Base-by-base conservation (phyloP, 2,797 vertebrate species). In the Hylomyscus alleni region DNA sequence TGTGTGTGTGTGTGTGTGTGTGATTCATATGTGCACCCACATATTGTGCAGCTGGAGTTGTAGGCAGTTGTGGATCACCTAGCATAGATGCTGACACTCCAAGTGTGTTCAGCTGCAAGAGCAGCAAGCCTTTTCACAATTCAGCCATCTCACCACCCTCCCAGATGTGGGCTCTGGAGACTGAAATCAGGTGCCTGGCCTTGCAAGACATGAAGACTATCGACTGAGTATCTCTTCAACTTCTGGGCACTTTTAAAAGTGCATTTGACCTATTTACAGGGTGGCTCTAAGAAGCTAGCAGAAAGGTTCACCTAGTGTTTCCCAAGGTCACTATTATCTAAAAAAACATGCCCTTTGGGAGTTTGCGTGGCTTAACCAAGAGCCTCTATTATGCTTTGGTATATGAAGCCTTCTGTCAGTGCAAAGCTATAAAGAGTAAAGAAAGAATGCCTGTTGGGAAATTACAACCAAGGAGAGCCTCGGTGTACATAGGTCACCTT, bases 341-440 rank as follows among this genome's bases (percentile, higher is more conserved):
- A 89, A 67, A 72, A 60, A 72, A 54, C n/a, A 10, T 75, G 11
- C 20, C 26, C 34, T 82, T 50, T 26, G 52, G 52, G 31, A 62
- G 8, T 22, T 11, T 34, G 26, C 19, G 11, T 4, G 52, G 19
- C 8, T 89, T 69, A 17, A 17, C 15, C 31, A 75, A 82, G 67
- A 37, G 3, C 34, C 37, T 94, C 72, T 75, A 65, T 13, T 72
- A 1, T 1, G 14, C 52, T 58, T 58, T 86, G 19, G 47, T 40
- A 77, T 8, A 1, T 1, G 0, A 1, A 22, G 10, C 80, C 37
- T 58, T 69, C 54, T 50, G 62, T 40, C 7, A 26, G 2, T 2
- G 4, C 0, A 3, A 3, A 50, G 24, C 19, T 58, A 2, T 44
- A 58, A 11, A 2, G 6, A 93, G 31, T 15, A 89, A 72, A 90